Percentiles rank a stretch among this genome's conserved stretches.
phyloP scores from a whole-genome alignment of 2,113 vertebrate genomes.

The Muntiacus reevesi region DNA sequence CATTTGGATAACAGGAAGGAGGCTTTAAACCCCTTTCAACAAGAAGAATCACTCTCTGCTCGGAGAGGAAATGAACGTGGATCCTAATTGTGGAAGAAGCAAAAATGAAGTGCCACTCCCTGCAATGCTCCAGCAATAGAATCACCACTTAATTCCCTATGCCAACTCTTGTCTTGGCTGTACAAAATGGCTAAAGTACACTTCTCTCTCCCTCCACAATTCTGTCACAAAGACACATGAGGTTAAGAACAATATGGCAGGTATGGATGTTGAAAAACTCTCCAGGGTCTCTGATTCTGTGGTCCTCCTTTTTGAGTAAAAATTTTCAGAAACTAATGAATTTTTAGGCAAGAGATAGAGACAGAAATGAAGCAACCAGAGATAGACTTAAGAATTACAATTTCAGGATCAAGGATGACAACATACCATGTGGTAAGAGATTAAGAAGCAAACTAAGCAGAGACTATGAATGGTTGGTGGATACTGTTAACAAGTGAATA shows the following conservation, averaged over 20 bases:
- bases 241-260: background rate
- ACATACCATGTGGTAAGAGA: background rate
- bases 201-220: background rate
- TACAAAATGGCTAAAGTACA: background rate
- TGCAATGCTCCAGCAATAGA: background rate
- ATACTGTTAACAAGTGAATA: background rate
- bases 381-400: background rate
- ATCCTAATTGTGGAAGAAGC: background rate
- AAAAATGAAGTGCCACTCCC: background rate
- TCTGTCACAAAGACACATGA: background rate
- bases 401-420: background rate
- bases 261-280: background rate
- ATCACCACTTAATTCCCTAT: background rate
- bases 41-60: background rate
- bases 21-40: background rate
- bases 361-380: background rate
- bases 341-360: background rate
- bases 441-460: background rate
- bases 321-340: background rate
- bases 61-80: background rate
- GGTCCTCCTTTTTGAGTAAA: background rate
- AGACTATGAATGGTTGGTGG: background rate
- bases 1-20: background rate
- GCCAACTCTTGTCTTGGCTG: too few relatives aligned
- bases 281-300: background rate